phyloP scores from a whole-genome alignment of 2,797 vertebrate genomes.

The Momotus momota region DNA sequence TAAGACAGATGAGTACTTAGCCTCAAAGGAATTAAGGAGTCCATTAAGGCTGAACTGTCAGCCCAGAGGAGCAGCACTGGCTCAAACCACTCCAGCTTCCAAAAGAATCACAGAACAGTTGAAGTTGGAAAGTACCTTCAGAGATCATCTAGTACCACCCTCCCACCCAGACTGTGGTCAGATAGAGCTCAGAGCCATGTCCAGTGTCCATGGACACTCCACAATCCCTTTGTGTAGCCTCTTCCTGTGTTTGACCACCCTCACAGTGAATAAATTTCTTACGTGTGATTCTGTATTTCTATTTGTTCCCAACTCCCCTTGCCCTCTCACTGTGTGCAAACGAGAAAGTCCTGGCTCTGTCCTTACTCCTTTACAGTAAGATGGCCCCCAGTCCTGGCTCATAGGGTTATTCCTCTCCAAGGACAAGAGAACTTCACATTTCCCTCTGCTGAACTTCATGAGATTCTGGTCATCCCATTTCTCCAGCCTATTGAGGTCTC shows the following conservation, averaged over 20 bases:
- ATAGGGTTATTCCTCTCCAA: neutral
- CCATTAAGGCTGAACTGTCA: neutral
- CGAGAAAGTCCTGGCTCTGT: neutral
- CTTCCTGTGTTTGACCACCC: neutral
- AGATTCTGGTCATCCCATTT: neutral
- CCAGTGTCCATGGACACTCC: neutral
- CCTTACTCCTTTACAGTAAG: neutral
- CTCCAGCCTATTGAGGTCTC: neutral
- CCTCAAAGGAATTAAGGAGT: neutral
- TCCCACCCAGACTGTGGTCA: neutral
- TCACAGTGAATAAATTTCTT: neutral
- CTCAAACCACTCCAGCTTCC: neutral
- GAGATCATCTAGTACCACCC: neutral
- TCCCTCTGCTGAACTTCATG: neutral
- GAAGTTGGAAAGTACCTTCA: neutral
- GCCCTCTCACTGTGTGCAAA: neutral
- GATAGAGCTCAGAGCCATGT: neutral
- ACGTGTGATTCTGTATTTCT: neutral
- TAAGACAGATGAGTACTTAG: neutral
- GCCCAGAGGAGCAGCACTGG: neutral
- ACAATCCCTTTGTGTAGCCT: neutral
- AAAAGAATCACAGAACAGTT: neutral
- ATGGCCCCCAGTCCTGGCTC: neutral
- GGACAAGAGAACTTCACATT: neutral
- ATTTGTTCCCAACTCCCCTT: neutral